Conservation (phyloP, 2,113 vertebrate genomes). For the Nanorana parkeri region DNA sequence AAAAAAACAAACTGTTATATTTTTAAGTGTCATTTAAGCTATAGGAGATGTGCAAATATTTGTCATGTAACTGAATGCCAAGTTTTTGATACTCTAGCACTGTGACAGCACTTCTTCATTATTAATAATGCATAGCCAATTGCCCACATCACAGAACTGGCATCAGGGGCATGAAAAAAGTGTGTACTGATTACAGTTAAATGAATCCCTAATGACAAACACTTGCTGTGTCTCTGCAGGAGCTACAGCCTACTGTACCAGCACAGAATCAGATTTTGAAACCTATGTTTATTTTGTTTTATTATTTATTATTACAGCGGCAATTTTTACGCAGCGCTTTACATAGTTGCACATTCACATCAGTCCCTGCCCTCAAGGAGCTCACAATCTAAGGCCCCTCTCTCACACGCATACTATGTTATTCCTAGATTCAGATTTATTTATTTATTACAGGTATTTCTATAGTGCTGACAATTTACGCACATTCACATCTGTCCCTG, state of each 20-base stretch:
- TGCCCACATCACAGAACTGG: slow-evolving; percentile 38
- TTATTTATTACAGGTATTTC: no score
- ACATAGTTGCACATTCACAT: no score
- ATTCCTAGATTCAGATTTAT: no score
- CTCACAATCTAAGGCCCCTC: no score
- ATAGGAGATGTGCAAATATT: background rate
- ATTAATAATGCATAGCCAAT: slow-evolving; percentile 48
- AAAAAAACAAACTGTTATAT: background rate
- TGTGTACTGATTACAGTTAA: slow-evolving; percentile 50
- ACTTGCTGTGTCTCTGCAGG: slow-evolving; percentile 2
- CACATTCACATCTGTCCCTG: no score
- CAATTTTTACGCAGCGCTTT: no score
- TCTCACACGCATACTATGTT: no score
- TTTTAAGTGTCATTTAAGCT: slow-evolving; percentile 1
- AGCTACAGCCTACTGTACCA: background rate
- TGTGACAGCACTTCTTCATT: slow-evolving; percentile 18
- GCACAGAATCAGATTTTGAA: background rate
- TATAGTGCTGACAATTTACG: no score
- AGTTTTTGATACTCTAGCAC: background rate
- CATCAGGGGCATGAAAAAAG: slow-evolving; percentile 35
- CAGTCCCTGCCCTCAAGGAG: no score
- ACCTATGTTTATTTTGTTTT: background rate
- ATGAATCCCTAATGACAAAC: slow-evolving; percentile 36
- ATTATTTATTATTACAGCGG: no score
- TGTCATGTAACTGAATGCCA: background rate